phyloP scores from a whole-genome alignment of 2,113 vertebrate species.

The Urocitellus parryii region DNA sequence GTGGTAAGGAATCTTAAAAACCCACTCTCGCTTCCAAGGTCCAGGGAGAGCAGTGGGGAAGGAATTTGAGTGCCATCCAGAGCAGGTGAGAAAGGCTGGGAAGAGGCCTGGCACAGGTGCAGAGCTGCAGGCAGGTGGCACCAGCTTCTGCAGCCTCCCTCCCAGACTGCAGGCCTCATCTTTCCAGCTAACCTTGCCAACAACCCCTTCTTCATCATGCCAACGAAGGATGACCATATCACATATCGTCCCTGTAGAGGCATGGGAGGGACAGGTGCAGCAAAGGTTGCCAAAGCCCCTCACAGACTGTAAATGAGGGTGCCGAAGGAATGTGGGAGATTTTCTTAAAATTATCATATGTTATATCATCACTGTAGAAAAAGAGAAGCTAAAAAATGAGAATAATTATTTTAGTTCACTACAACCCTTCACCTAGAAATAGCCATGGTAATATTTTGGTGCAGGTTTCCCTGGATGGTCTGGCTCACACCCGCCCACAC shows the following conservation, averaged over 20 bases:
- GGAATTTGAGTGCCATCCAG: constrained; percentile 51
- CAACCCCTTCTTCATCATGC: background rate
- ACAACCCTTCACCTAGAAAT: background rate
- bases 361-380: background rate
- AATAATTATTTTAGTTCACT: background rate
- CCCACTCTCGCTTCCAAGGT: constrained; percentile 59
- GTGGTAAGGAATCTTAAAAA: constrained; percentile 64
- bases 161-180: background rate
- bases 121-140: background rate
- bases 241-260: background rate
- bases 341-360: background rate
- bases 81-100: constrained; percentile 48
- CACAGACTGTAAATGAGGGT: background rate
- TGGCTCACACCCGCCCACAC: too few species aligned
- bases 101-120: background rate
- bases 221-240: background rate
- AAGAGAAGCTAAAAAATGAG: background rate
- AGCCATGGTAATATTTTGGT: background rate
- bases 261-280: background rate
- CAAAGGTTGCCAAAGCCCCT: fast-evolving
- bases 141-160: background rate
- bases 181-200: background rate
- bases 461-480: background rate
- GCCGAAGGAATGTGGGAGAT: background rate
- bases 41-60: background rate